phyloP scores from a whole-genome alignment of 1,140 invertebrate genomes.

The Oedothorax gibbosus region DNA sequence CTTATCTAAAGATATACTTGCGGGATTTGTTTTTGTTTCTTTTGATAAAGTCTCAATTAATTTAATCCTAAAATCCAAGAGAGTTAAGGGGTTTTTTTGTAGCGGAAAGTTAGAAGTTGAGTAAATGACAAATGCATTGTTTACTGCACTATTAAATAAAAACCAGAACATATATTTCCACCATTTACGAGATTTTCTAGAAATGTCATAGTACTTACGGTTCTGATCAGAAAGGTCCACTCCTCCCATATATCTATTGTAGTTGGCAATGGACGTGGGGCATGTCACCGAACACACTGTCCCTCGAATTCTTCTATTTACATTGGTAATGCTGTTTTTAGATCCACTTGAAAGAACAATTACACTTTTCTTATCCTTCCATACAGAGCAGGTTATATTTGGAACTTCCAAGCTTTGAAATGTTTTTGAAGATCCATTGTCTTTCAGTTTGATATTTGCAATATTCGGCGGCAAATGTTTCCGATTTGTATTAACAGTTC shows the following conservation, averaged over 20 bases:
- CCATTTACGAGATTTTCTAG: conserved; percentile 13
- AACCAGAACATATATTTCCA: conserved; percentile 27
- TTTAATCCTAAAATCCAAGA: neutral
- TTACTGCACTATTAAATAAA: conserved; percentile 1
- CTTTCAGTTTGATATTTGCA: neutral
- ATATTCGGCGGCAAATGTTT: neutral
- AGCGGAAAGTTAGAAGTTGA: neutral
- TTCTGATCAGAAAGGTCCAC: conserved; percentile 11
- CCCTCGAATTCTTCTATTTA: neutral
- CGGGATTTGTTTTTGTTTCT: neutral
- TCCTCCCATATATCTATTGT: conserved; percentile 8
- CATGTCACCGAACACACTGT: neutral
- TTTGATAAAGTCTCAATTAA: neutral
- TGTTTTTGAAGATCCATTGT: neutral
- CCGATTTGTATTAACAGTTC: neutral
- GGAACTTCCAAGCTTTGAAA: neutral
- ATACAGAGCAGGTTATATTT: conserved; percentile 14
- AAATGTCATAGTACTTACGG: neutral
- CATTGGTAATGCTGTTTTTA: neutral
- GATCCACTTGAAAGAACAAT: neutral
- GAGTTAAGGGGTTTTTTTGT: neutral
- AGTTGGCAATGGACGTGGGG: neutral
- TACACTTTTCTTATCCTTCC: neutral
- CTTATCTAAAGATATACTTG: neutral
- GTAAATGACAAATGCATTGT: conserved; percentile 7